Conservation (phyloP, 2,797 vertebrate species). For the Dicrostonyx torquatus region DNA sequence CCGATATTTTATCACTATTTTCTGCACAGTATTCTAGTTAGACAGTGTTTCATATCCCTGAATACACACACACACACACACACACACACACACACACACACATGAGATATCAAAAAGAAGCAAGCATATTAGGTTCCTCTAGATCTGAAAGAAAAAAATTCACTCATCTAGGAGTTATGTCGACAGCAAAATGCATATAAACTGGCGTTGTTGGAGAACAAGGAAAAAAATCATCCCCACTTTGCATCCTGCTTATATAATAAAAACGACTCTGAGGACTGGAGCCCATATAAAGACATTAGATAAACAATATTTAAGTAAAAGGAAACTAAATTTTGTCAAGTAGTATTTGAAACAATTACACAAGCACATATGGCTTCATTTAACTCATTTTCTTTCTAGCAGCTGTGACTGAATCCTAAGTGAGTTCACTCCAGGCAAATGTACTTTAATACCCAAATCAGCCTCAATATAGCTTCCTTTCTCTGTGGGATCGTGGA, state of each 20-base stretch:
- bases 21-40: not conserved
- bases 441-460: slow-evolving; percentile 61
- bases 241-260: slow-evolving; percentile 9
- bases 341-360: slow-evolving; percentile 63
- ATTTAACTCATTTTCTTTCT: slow-evolving; percentile 65
- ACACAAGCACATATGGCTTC: slow-evolving; percentile 72
- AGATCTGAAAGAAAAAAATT: slow-evolving; percentile 20
- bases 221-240: not conserved
- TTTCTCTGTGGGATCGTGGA: slow-evolving; percentile 41
- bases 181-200: not conserved
- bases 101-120: slow-evolving; percentile 24
- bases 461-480: not conserved
- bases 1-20: not conserved
- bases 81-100: not conserved
- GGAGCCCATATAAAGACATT: slow-evolving; percentile 18
- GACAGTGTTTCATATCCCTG: not conserved
- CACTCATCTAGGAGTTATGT: not conserved
- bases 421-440: slow-evolving; percentile 56
- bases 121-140: not conserved
- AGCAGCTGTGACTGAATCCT: slow-evolving; percentile 65
- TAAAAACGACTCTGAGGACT: not conserved
- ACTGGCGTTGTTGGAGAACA: not conserved
- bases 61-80: too few species aligned
- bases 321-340: slow-evolving; percentile 47
- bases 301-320: slow-evolving; percentile 59